Percentiles rank a stretch among this genome's conserved stretches.
Evolutionary conservation across 1,140 invertebrate genomes (phyloP).

Genomic region (Gonatopus flavifemur): DNA sequence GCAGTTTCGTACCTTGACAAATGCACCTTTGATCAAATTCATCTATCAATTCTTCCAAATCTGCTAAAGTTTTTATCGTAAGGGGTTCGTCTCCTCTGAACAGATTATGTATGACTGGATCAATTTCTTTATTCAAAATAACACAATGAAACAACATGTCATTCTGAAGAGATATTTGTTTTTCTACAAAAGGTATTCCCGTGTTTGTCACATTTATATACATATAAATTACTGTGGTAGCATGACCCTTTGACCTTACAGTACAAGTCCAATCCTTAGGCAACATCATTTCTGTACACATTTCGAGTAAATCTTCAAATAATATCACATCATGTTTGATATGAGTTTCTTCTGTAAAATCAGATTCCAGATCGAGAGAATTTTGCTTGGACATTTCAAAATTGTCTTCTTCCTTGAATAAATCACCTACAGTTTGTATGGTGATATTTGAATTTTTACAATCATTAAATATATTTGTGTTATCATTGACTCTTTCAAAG

Average conservation of each 20-base stretch:
- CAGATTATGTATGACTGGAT: conserved; percentile 41
- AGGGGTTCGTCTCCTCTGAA: conserved; percentile 33
- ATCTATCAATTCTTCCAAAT: conserved; percentile 48
- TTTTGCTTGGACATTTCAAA: no score
- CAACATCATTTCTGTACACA: conserved; percentile 44
- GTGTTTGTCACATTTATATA: conserved; percentile 38
- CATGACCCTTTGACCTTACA: conserved; percentile 43
- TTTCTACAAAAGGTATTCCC: conserved; percentile 46
- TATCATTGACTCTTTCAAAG: no score
- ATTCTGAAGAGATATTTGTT: conserved; percentile 47
- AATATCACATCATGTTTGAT: conserved; percentile 24
- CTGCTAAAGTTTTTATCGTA: conserved; percentile 32
- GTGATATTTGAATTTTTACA: no score
- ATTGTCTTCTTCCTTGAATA: no score
- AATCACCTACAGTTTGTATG: no score
- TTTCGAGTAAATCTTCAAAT: conserved; percentile 51
- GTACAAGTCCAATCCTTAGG: conserved; percentile 46
- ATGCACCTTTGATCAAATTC: conserved; percentile 45
- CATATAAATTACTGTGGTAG: conserved; percentile 44
- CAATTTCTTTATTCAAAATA: conserved; percentile 39
- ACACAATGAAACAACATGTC: conserved; percentile 48
- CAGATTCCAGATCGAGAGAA: no score
- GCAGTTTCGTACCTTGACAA: conserved; percentile 53
- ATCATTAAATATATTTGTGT: no score
- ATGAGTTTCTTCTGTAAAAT: conserved; percentile 14